Percentiles rank a stretch among this genome's conserved stretches.
Conservation (phyloP, 2,888 invertebrate genomes). For the Aphidoletes aphidimyza region DNA sequence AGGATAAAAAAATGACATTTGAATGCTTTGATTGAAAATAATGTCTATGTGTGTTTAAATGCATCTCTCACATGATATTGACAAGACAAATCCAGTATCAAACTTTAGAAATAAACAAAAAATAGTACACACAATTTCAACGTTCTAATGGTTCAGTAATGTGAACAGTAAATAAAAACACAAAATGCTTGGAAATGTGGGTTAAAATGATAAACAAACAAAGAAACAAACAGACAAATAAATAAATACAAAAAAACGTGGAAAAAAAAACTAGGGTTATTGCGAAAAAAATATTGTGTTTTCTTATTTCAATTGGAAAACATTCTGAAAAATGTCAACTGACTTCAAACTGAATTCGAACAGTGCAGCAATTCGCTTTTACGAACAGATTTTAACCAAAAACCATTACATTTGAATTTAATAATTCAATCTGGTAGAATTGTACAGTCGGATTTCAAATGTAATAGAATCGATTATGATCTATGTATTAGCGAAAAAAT, state of each 20-base stretch:
- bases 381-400: background rate
- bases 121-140: slow-evolving; percentile 17
- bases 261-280: slow-evolving; percentile 43
- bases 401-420: background rate
- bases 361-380: background rate
- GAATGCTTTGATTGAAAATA: slow-evolving; percentile 2
- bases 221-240: slow-evolving; percentile 37
- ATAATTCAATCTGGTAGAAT: slow-evolving; percentile 7
- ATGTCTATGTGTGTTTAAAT: slow-evolving; percentile 42
- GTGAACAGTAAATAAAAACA: background rate
- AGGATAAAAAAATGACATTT: slow-evolving; percentile 11
- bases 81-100: slow-evolving; percentile 29
- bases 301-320: slow-evolving; percentile 50
- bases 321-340: slow-evolving; percentile 13
- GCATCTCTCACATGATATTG: slow-evolving; percentile 15
- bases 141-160: too few relatives aligned
- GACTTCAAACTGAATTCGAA: background rate
- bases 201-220: slow-evolving; percentile 11
- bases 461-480: too few relatives aligned
- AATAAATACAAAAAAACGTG: background rate
- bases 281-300: slow-evolving; percentile 26
- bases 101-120: background rate
- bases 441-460: slow-evolving; percentile 17
- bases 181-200: slow-evolving; percentile 8
- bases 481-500: background rate